Percentiles rank a stretch among this genome's conserved stretches.
Conservation (phyloP, 2,113 vertebrate species). For the Phalacrocorax aristotelis region DNA sequence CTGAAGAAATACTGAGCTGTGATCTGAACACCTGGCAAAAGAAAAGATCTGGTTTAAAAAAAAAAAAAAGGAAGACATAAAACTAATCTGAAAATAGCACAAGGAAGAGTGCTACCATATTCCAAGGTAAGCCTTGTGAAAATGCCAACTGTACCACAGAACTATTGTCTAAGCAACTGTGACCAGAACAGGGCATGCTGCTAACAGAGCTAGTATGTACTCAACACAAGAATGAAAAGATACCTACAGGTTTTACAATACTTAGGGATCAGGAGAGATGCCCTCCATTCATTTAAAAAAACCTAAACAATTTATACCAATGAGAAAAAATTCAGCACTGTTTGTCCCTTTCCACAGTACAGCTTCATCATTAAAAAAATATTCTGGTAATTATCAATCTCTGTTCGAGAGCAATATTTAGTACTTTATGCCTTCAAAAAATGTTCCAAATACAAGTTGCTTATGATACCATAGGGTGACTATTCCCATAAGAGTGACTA, state of each 20-base stretch:
- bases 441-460: not conserved
- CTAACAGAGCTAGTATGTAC: not conserved
- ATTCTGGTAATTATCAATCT: not conserved
- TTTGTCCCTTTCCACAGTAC: not conserved
- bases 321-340: not conserved
- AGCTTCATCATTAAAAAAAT: not conserved
- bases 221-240: not conserved
- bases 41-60: not conserved
- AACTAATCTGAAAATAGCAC: not conserved
- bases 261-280: not conserved
- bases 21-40: conserved; percentile 69
- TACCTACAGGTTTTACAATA: not conserved
- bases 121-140: not conserved
- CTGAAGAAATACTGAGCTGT: conserved; percentile 70
- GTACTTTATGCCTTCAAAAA: not conserved
- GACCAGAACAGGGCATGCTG: not conserved
- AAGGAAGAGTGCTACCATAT: not conserved
- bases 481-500: not conserved
- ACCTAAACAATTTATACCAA: not conserved
- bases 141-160: not conserved
- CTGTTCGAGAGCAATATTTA: not conserved
- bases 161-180: not conserved
- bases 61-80: not conserved
- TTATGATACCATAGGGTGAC: not conserved
- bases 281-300: not conserved